Conservation (phyloP, 2,113 vertebrate species). For the Platycercus adscitus region DNA sequence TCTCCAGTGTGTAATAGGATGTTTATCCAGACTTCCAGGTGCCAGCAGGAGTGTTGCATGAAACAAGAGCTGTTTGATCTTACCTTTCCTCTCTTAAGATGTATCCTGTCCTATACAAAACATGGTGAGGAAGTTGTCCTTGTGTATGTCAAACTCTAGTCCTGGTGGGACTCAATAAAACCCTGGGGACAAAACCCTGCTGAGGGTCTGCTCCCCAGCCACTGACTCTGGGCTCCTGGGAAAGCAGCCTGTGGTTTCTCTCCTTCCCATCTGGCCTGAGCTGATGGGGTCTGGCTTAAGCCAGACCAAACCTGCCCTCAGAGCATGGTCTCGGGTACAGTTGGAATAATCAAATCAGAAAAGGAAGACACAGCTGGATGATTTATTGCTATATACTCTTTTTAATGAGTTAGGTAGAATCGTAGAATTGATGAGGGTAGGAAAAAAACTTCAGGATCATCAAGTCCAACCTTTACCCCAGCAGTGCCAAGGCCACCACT, state of each 20-base stretch:
- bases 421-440: background rate
- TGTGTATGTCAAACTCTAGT: background rate
- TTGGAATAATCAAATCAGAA: background rate
- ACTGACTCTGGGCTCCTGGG: background rate
- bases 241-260: accelerated
- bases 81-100: background rate
- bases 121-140: background rate
- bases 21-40: background rate
- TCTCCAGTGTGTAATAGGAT: background rate
- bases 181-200: background rate
- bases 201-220: background rate
- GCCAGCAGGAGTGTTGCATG: background rate
- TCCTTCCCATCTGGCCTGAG: too few species aligned
- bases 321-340: background rate
- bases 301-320: background rate
- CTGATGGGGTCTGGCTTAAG: background rate
- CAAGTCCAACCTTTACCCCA: background rate
- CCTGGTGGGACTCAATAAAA: background rate
- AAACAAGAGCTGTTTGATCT: background rate
- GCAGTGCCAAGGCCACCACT: background rate
- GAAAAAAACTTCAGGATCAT: background rate
- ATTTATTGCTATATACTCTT: background rate
- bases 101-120: background rate
- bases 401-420: background rate
- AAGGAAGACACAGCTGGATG: background rate